Percentiles rank a stretch among this genome's conserved stretches.
phyloP scores from a whole-genome alignment of 2,888 invertebrate genomes.

The Tryphoninae sp. region DNA sequence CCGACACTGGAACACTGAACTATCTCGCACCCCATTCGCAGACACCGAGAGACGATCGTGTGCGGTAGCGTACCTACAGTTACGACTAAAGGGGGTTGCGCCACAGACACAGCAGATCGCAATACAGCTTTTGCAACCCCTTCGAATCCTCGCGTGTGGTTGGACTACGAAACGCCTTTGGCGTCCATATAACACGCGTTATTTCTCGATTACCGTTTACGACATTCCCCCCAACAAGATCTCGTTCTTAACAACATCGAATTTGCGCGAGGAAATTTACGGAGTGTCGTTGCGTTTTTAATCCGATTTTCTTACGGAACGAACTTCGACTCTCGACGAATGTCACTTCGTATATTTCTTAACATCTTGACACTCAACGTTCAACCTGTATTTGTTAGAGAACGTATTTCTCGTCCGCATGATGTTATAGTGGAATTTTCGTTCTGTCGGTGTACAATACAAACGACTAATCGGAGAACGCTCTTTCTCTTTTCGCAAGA shows the following conservation, averaged over 20 bases:
- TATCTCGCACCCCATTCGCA: neutral
- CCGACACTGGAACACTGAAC: constrained; percentile 31
- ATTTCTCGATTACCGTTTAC: constrained; percentile 22
- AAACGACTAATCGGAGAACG: neutral
- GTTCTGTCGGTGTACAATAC: neutral
- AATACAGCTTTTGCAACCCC: constrained; percentile 33
- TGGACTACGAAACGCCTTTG: constrained; percentile 7
- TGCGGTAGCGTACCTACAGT: neutral
- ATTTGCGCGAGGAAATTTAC: no score
- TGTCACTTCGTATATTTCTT: no score
- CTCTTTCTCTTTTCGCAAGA: neutral
- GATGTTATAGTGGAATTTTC: neutral
- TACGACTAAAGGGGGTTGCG: neutral
- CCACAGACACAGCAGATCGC: neutral
- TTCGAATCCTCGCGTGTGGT: constrained; percentile 16
- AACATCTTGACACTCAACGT: no score
- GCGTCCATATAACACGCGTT: constrained; percentile 25
- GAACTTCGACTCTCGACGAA: no score
- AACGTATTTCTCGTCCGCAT: no score
- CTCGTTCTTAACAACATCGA: neutral
- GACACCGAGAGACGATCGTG: constrained; percentile 21
- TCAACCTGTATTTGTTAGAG: no score
- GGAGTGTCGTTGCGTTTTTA: no score
- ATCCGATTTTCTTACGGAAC: no score
- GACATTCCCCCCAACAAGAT: neutral